A percentile compares a stretch with the other conserved stretches of the same genome.
These are phyloP conservation scores for Helicolenus hilgendorfi DNA, from an alignment of 2,797 vertebrate genomes.

Conservation along the genomic window DNA sequence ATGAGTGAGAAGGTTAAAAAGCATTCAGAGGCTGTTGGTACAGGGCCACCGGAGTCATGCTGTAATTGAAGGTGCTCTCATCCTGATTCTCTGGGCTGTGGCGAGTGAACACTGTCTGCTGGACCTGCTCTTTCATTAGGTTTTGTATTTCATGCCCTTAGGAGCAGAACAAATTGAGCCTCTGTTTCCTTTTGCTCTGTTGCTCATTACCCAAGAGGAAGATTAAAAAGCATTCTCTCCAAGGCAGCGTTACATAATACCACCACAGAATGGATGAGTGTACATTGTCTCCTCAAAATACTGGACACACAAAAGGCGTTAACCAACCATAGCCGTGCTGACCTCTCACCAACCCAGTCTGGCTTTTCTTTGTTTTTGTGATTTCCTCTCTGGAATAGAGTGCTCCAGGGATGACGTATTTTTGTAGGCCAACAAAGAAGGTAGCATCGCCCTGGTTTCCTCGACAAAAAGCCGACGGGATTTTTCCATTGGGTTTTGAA, in stretches of 20 bases:
- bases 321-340: conserved; percentile 1
- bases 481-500: too few species aligned
- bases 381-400: too few species aligned
- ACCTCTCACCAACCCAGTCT: conserved; percentile 5
- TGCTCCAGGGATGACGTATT: too few species aligned
- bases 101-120: conserved; percentile 59
- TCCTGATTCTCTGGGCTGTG: conserved; percentile 51
- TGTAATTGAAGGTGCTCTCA: conserved; percentile 74
- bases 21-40: conserved; percentile 27
- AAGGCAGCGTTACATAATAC: conserved; percentile 65
- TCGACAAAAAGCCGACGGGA: too few species aligned
- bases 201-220: conserved; percentile 77
- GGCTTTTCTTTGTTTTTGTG: background rate
- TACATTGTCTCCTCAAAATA: conserved; percentile 59
- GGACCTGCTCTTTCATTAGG: conserved; percentile 80
- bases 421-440: too few species aligned
- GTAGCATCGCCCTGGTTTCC: too few species aligned
- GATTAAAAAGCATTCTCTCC: conserved; percentile 77
- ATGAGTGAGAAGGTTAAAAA: conserved; percentile 59
- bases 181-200: conserved; percentile 78
- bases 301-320: conserved; percentile 38
- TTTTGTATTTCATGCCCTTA: conserved; percentile 83
- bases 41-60: conserved; percentile 32
- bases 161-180: conserved; percentile 83
- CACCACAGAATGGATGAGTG: conserved; percentile 38